phyloP scores from a whole-genome alignment of 2,113 vertebrate genomes.

The Clarias batrachus region DNA sequence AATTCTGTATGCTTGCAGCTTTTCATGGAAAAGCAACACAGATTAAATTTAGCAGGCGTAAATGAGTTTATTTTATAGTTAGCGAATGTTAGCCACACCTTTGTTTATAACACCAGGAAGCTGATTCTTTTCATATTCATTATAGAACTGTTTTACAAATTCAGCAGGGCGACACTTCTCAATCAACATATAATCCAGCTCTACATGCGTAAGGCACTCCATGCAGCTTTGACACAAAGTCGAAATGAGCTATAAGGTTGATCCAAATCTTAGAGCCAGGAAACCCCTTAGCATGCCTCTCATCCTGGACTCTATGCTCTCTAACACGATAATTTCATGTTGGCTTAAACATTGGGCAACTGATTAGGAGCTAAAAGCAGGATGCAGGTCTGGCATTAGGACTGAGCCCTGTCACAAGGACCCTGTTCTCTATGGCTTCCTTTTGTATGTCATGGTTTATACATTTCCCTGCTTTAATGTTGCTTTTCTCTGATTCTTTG shows the following conservation, averaged over 20 bases:
- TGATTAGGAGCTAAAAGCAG: not conserved
- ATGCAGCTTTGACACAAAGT: not conserved
- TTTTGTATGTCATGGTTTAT: not conserved
- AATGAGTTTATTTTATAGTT: not conserved
- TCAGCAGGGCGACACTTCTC: not conserved
- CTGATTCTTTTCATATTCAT: not conserved
- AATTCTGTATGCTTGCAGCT: not conserved
- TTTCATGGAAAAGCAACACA: not conserved
- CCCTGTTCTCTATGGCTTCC: conserved; percentile 12
- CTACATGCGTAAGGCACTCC: not conserved
- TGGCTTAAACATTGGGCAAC: not conserved
- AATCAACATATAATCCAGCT: not conserved
- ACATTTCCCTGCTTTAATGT: not conserved
- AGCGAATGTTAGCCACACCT: not conserved
- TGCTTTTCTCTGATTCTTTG: not conserved
- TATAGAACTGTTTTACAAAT: not conserved
- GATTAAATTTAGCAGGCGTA: not conserved
- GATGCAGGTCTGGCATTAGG: too few species aligned
- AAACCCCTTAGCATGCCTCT: not conserved
- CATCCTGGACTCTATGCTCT: not conserved
- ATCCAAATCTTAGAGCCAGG: too few species aligned
- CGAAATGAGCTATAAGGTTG: not conserved
- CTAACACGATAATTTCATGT: not conserved
- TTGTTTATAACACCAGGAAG: not conserved
- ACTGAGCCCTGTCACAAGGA: conserved; percentile 3